phyloP scores from a whole-genome alignment of 2,113 vertebrate genomes.

The Tenrec ecaudatus region DNA sequence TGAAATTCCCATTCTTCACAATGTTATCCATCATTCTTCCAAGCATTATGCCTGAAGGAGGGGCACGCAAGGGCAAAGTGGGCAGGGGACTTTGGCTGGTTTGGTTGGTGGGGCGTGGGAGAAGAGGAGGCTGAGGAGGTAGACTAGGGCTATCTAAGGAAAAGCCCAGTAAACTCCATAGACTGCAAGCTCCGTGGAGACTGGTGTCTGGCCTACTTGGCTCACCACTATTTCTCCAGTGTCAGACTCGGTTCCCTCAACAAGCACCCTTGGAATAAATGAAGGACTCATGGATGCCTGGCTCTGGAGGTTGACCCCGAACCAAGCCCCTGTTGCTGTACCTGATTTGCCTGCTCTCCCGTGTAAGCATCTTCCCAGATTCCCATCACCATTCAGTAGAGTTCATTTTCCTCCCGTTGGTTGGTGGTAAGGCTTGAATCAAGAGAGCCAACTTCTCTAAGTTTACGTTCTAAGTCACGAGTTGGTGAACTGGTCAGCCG shows the following conservation, averaged over 20 bases:
- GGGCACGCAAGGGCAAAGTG: too few relatives aligned
- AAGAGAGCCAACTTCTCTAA: neutral
- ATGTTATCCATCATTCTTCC: too few relatives aligned
- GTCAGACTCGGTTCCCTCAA: neutral
- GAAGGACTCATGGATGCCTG: neutral
- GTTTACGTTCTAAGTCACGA: neutral
- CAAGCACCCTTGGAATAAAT: neutral
- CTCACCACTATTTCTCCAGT: neutral
- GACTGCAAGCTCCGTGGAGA: neutral
- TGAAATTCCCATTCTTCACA: too few relatives aligned
- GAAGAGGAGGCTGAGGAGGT: neutral
- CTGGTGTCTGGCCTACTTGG: neutral
- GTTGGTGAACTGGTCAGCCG: neutral
- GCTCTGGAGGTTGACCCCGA: neutral
- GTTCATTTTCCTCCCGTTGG: neutral
- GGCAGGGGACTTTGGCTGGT: neutral
- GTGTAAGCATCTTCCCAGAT: neutral
- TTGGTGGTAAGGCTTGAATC: neutral
- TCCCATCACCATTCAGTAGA: neutral
- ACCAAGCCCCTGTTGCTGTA: accelerated
- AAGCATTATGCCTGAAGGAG: neutral
- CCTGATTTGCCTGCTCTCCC: neutral
- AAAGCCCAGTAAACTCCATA: neutral
- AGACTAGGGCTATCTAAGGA: accelerated
- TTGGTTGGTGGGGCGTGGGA: neutral